phyloP scores from a whole-genome alignment of 2,113 vertebrate genomes.

The Corynorhinus townsendii region DNA sequence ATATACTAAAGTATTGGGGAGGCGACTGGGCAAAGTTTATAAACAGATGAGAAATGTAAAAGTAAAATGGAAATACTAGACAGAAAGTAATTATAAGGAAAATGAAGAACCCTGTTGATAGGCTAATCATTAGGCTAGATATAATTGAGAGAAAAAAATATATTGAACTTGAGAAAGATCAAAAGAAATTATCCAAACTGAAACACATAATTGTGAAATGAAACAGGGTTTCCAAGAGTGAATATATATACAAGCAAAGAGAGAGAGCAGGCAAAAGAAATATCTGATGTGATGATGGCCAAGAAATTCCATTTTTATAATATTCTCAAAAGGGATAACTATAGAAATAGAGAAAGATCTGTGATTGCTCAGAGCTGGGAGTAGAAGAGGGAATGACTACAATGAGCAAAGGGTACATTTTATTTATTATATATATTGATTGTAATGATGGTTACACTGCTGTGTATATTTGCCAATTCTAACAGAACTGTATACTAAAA shows the following conservation, averaged over 20 bases:
- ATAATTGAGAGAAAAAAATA: neutral
- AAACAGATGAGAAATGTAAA: neutral
- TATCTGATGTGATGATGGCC: neutral
- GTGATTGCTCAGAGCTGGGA: neutral
- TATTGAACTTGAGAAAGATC: neutral
- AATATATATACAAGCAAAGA: neutral
- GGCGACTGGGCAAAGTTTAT: neutral
- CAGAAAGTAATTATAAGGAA: neutral
- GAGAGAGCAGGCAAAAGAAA: neutral
- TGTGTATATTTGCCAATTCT: neutral
- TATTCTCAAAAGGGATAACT: neutral
- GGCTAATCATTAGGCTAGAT: neutral
- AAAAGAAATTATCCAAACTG: neutral
- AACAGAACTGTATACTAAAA: neutral
- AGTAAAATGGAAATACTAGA: neutral
- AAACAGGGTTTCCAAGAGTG: neutral
- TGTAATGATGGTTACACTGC: neutral
- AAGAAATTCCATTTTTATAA: neutral
- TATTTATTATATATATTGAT: neutral
- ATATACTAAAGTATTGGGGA: neutral
- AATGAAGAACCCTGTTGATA: neutral
- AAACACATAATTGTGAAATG: neutral
- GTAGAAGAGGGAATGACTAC: neutral
- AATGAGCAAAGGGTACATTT: neutral
- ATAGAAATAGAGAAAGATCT: neutral